phyloP scores from a whole-genome alignment of 2,113 vertebrate species.

The Calidris pygmaea region DNA sequence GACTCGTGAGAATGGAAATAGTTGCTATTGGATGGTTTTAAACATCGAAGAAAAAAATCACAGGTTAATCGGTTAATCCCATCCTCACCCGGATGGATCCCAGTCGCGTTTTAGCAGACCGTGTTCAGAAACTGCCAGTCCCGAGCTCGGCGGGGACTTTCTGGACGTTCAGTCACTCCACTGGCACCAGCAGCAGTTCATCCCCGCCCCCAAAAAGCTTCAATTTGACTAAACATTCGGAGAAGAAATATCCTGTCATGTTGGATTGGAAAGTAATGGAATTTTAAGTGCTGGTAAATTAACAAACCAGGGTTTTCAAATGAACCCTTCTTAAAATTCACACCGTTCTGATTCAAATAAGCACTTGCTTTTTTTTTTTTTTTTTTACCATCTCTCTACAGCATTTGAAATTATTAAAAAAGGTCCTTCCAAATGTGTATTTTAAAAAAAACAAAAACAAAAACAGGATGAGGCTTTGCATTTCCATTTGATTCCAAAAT shows the following conservation, averaged over 20 bases:
- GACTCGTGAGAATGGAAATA: neutral
- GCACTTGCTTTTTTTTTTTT: neutral
- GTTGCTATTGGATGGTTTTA: neutral
- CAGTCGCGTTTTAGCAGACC: fast-evolving
- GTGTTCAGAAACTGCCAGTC: neutral
- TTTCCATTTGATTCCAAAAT: neutral
- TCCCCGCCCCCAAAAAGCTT: neutral
- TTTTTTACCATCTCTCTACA: neutral
- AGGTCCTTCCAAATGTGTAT: neutral
- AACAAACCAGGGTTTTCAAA: neutral
- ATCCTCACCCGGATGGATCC: fast-evolving
- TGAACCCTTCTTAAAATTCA: neutral
- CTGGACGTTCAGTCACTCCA: neutral
- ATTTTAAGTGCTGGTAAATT: neutral
- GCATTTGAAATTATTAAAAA: neutral
- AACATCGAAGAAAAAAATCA: neutral
- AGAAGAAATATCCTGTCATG: neutral
- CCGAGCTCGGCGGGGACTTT: neutral
- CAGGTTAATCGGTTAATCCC: neutral
- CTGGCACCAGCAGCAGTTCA: neutral
- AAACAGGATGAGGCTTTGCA: neutral
- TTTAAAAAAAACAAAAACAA: neutral
- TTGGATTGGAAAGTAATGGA: neutral
- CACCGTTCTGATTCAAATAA: neutral
- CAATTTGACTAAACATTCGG: neutral